Percentiles rank a stretch among this genome's conserved stretches.
These are phyloP conservation scores for Monomorium pharaonis DNA, from an alignment of 1,140 invertebrate genomes.

Conservation along the genomic window DNA sequence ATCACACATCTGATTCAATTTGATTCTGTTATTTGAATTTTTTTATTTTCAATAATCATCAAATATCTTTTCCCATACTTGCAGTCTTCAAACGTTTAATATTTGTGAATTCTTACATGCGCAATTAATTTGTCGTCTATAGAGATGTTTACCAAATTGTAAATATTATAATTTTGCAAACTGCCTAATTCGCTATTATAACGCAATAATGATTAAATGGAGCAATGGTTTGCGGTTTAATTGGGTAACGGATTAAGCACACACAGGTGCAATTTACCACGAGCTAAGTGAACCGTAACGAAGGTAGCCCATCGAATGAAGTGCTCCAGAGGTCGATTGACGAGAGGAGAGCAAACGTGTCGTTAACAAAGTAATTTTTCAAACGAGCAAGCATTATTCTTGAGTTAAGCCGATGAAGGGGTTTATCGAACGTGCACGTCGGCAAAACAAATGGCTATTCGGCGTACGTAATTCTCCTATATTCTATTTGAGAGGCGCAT, in stretches of 20 bases:
- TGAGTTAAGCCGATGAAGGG: slow-evolving; percentile 28
- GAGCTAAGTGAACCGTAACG: slow-evolving; percentile 50
- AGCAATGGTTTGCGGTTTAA: slow-evolving; percentile 45
- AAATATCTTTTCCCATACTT: not conserved
- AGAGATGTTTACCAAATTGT: not conserved
- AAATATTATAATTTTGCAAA: not conserved
- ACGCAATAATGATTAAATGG: slow-evolving; percentile 50
- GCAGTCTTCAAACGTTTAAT: not conserved
- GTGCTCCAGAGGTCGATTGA: slow-evolving; percentile 38
- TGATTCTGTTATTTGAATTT: not conserved
- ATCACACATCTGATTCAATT: not conserved
- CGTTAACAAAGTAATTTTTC: slow-evolving; percentile 60
- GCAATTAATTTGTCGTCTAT: not conserved
- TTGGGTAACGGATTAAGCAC: slow-evolving; percentile 49
- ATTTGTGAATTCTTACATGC: not conserved
- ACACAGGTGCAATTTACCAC: slow-evolving; percentile 51
- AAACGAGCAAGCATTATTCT: slow-evolving; percentile 54
- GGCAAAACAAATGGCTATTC: slow-evolving; percentile 33
- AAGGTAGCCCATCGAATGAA: slow-evolving; percentile 47
- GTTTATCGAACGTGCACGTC: slow-evolving; percentile 33
- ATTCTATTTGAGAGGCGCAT: not conserved
- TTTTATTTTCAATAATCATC: not conserved
- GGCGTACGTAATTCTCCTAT: not conserved
- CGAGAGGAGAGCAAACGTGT: slow-evolving; percentile 22
- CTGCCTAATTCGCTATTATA: slow-evolving; percentile 20